Evolutionary conservation across 2,113 vertebrate species (phyloP).

Genomic region (Erpornis zantholeuca): DNA sequence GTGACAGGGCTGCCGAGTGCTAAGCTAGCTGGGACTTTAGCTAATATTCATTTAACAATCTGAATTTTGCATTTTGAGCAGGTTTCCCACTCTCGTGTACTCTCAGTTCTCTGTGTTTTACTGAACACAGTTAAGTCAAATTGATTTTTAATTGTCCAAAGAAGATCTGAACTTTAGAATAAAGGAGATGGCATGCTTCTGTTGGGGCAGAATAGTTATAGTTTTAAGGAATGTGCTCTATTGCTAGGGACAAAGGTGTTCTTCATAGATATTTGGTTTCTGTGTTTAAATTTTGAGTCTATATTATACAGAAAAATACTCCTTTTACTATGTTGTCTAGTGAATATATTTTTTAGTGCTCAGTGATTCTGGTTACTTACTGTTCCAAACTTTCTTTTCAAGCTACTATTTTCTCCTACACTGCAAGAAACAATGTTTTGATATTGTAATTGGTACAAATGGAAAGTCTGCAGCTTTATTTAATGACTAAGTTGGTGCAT

Average conservation of each 20-base stretch:
- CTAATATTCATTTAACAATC: background rate
- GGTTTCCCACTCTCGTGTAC: background rate
- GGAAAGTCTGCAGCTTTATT: background rate
- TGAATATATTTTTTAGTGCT: background rate
- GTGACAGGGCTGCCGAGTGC: background rate
- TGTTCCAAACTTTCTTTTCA: background rate
- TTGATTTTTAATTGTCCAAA: background rate
- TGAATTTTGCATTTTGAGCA: background rate
- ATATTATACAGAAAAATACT: slow-evolving; percentile 12
- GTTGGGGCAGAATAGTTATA: background rate
- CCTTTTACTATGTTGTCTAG: slow-evolving; percentile 34
- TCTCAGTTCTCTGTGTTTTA: background rate
- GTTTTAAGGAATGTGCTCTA: background rate
- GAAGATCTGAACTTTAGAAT: background rate
- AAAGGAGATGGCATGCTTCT: background rate
- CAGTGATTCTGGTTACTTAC: background rate
- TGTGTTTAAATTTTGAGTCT: slow-evolving; percentile 41
- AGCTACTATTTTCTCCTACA: background rate
- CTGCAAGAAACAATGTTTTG: background rate
- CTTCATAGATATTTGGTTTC: slow-evolving; percentile 20
- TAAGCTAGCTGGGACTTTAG: background rate
- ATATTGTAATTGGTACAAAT: background rate
- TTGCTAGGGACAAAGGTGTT: background rate
- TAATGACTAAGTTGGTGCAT: background rate
- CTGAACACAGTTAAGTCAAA: background rate